A percentile compares a stretch with the other conserved stretches of the same genome.
Evolutionary conservation across 2,888 invertebrate species (phyloP).

Genomic region (Caenorhabditis sp.): DNA sequence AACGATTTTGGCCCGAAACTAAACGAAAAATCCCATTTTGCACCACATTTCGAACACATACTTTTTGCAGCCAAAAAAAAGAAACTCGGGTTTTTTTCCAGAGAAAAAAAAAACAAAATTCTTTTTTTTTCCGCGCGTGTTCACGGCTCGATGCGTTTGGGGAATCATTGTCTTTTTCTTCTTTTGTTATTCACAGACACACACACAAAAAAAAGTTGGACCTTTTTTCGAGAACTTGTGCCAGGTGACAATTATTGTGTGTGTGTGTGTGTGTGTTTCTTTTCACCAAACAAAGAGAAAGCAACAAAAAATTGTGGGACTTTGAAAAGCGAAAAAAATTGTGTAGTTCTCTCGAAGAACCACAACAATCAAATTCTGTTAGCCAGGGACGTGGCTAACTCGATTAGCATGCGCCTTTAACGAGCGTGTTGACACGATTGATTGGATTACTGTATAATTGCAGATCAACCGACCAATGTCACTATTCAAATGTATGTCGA

Average conservation of each 20-base stretch:
- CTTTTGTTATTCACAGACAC: background rate
- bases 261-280: too few relatives aligned
- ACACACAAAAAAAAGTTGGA: background rate
- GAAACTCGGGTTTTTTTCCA: too few relatives aligned
- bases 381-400: too few relatives aligned
- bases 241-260: too few relatives aligned
- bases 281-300: too few relatives aligned
- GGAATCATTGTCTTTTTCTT: background rate
- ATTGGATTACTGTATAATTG: too few relatives aligned
- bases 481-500: constrained; percentile 70
- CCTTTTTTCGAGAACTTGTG: background rate
- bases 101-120: background rate
- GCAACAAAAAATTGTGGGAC: too few relatives aligned
- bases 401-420: too few relatives aligned
- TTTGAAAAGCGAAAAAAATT: background rate
- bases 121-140: background rate
- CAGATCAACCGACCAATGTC: constrained; percentile 65
- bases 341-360: background rate
- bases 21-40: background rate
- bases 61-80: background rate
- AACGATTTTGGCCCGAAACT: too few relatives aligned
- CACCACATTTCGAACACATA: background rate
- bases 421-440: too few relatives aligned
- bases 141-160: background rate
- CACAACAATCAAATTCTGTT: too few relatives aligned